phyloP scores from a whole-genome alignment of 2,113 vertebrate genomes.

The Prionailurus viverrinus region DNA sequence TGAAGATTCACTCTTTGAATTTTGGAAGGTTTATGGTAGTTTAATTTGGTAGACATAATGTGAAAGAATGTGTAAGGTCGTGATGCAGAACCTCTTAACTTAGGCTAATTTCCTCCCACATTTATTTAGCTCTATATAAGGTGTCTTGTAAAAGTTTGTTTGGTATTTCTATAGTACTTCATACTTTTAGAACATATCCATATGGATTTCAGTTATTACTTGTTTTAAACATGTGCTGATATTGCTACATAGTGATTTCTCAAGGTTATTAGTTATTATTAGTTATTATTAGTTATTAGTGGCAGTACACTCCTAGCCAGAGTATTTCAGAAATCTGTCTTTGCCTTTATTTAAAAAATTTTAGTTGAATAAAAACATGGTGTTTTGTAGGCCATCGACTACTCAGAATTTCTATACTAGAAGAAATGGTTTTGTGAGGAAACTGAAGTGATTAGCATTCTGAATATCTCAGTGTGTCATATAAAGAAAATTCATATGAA shows the following conservation, averaged over 20 bases:
- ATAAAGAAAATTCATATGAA: background rate
- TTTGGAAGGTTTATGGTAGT: background rate
- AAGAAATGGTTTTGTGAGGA: background rate
- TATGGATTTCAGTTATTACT: background rate
- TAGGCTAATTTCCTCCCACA: background rate
- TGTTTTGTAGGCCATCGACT: background rate
- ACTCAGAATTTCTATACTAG: slow-evolving; percentile 11
- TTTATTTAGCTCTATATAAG: background rate
- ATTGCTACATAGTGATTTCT: background rate
- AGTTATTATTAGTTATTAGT: background rate
- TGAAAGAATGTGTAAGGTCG: background rate
- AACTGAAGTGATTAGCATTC: background rate
- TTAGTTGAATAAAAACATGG: background rate
- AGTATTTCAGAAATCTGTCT: background rate
- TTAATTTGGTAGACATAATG: background rate
- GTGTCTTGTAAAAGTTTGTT: background rate
- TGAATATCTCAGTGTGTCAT: background rate
- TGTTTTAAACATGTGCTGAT: background rate
- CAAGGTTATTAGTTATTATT: background rate
- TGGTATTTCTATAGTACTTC: background rate
- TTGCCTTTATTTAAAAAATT: background rate
- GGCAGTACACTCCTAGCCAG: background rate
- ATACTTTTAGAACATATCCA: background rate
- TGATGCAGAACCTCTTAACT: background rate
- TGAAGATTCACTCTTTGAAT: background rate